phyloP scores from a whole-genome alignment of 2,113 vertebrate species.

The Euleptes europaea region DNA sequence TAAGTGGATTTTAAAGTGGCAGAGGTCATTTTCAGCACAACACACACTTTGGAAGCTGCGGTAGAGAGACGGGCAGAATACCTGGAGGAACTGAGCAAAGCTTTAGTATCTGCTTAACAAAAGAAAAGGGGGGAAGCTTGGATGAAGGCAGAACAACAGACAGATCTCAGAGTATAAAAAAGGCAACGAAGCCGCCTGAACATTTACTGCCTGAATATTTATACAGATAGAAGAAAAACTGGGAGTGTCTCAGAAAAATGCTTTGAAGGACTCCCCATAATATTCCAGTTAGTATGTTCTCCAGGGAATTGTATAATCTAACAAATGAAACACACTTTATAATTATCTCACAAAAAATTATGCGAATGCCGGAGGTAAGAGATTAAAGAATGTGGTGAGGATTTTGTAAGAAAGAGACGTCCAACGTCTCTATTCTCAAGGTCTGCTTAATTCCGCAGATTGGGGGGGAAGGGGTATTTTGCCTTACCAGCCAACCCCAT shows the following conservation, averaged over 20 bases:
- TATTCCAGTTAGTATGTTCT: not conserved
- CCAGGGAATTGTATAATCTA: not conserved
- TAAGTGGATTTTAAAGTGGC: not conserved
- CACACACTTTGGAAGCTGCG: not conserved
- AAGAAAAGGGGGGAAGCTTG: no score
- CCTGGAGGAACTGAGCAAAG: not conserved
- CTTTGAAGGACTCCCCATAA: not conserved
- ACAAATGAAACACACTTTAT: not conserved
- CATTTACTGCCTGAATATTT: no score
- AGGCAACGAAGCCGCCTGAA: not conserved
- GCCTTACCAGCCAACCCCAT: not conserved
- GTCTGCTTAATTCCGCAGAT: not conserved
- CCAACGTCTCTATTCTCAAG: not conserved
- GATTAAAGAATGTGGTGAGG: not conserved
- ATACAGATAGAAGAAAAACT: not conserved
- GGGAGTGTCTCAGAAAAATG: rapidly evolving
- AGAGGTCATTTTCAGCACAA: rapidly evolving
- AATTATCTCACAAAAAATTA: not conserved
- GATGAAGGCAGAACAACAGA: rapidly evolving
- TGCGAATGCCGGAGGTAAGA: no score
- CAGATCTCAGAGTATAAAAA: no score
- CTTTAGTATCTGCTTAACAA: not conserved
- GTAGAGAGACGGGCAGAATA: not conserved
- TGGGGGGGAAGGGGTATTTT: not conserved
- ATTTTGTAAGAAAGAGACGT: not conserved